Evolutionary conservation across 2,888 invertebrate species (phyloP), one percentile per base, ranked within the genome.

Genomic region (Apoda limacodes): DNA sequence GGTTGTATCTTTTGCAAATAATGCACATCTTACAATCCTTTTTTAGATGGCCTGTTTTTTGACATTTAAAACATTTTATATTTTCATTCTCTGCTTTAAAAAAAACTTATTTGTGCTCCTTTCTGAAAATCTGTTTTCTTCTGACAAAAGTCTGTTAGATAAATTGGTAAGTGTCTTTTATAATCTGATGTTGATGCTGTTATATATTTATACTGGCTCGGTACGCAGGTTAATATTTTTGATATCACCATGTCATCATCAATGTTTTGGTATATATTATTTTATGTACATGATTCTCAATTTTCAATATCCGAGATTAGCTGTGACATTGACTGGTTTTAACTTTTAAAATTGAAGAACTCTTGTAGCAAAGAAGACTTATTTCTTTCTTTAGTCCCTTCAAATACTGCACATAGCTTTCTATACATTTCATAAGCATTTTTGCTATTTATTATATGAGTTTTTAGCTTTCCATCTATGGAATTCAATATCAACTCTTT

Each of bases 11-110:
- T n/a, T n/a, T n/a, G n/a, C n/a, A n/a, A n/a, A n/a, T n/a, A n/a
- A n/a, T n/a, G n/a, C n/a, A n/a, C n/a, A n/a, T 32, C 12, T 28
- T 27, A 28, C 32, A 32, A 10, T 32, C 27, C 12, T 17, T 28
- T 22, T 32, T 32, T 12, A 32, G 7, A 12, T 32, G 32, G 3
- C 32, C 32, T 3, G 19, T 20, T 28, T 28, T 32, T 10, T 28
- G 21, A 27, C 32, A 32, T 22, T 32, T 28, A 24, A 24, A 32
- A 15, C 17, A 32, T 19, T 28, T 19, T 30, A n/a, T n/a, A n/a
- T n/a, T n/a, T n/a, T n/a, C n/a, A n/a, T n/a, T n/a, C n/a, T n/a
- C n/a, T n/a, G n/a, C n/a, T n/a, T n/a, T n/a, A n/a, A n/a, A n/a
- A n/a, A n/a, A n/a, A n/a, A n/a, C n/a, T n/a, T n/a, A n/a, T n/a